Base-by-base conservation (phyloP, 35 echinoderm and acorn worm species). In the Diadema setosum region DNA sequence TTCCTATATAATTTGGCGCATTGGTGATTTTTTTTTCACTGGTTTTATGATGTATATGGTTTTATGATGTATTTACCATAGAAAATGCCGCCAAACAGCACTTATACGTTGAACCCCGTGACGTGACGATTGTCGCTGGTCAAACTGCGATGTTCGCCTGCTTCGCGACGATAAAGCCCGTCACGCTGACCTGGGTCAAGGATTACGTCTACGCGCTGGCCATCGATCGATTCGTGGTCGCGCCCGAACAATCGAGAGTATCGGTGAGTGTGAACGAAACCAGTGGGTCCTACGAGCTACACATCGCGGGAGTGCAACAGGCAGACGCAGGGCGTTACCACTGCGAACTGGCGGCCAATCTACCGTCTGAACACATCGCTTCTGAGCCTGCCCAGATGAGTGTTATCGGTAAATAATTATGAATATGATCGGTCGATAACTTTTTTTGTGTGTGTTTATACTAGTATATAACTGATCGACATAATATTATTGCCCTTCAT, bases 341-440 rank as follows among this genome's bases (percentile, higher is more conserved):
- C 70, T 76, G 70, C 70, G 70, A 76, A 76, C 70, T 76, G 70
- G 70, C 70, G 70, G 70, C 70, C 70, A 76, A 76, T 39, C 33
- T 76, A 0, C 70, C 70, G 20, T 76, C 70, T 36, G 70, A 76
- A 76, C 70, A 76, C 39, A 35, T 76, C 36, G 70, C 70, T 21
- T 76, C 70, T 24, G 39, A 76, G 35, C 70, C 70, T 40, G 70
- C 70, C 0, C 37, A 43, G 36, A 76, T 76, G 70, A 76, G 33
- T 3, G 70, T 76, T 11, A 76, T 76, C 23, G 70, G 70, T 76
- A 37, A 70, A 34, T 32, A n/a, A n/a, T n/a, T n/a, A n/a, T n/a
- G n/a, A n/a, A n/a, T n/a, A n/a, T n/a, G n/a, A n/a, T n/a, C n/a
- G n/a, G n/a, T n/a, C n/a, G n/a, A n/a, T n/a, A n/a, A n/a, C n/a